Conservation (phyloP, 2,888 invertebrate genomes). For the Sarcophaga variegata region DNA sequence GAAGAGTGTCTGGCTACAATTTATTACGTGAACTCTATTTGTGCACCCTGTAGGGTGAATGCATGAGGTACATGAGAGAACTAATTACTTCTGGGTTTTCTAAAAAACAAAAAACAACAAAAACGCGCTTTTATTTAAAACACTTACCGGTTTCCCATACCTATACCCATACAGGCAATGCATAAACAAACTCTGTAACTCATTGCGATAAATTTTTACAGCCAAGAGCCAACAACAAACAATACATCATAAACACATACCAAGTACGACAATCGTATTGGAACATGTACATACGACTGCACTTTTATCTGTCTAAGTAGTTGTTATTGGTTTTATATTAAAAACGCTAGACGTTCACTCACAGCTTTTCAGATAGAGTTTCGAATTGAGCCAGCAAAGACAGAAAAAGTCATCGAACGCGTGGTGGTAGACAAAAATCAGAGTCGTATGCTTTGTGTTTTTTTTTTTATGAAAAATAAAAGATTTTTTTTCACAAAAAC, state of each 20-base stretch:
- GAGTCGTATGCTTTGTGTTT: conserved; percentile 30
- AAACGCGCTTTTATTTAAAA: conserved; percentile 17
- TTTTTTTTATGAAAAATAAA: conserved; percentile 12
- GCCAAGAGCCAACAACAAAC: conserved; percentile 33
- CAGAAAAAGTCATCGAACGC: conserved; percentile 62
- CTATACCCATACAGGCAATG: neutral
- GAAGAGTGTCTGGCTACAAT: too few relatives aligned
- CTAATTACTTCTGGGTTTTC: conserved; percentile 67
- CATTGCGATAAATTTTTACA: neutral
- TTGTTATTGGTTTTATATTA: conserved; percentile 72
- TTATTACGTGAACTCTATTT: too few relatives aligned
- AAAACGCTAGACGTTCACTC: conserved; percentile 74
- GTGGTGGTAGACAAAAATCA: conserved; percentile 29
- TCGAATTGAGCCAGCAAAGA: conserved; percentile 72
- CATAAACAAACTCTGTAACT: neutral
- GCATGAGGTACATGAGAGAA: conserved; percentile 16
- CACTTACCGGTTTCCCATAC: conserved; percentile 55
- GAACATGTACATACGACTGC: conserved; percentile 66
- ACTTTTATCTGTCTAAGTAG: conserved; percentile 61
- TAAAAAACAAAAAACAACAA: conserved; percentile 9
- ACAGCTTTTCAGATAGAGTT: conserved; percentile 79
- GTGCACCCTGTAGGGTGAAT: conserved; percentile 33
- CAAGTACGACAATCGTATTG: too few relatives aligned
- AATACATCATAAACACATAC: neutral
- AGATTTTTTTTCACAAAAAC: conserved; percentile 50